Percentiles rank a stretch among this genome's conserved stretches.
phyloP scores from a whole-genome alignment of 2,888 invertebrate genomes.

The Leptinotarsa juncta region DNA sequence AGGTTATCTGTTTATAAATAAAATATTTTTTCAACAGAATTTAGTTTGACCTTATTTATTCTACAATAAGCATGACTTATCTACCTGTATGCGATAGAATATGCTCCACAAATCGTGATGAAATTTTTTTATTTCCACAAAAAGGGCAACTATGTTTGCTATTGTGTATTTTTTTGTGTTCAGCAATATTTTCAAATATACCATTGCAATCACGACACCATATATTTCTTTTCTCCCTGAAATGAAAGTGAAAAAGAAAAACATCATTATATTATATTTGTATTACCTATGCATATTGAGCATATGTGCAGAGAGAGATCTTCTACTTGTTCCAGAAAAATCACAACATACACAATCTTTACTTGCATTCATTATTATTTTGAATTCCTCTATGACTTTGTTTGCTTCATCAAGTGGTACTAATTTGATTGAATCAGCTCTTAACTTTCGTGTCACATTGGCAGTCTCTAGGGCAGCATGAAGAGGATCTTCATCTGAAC shows the following conservation, averaged over 20 bases:
- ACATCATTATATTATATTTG: neutral
- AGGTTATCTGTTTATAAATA: too few relatives aligned
- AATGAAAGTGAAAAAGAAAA: slow-evolving; percentile 22
- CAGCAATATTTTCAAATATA: slow-evolving; percentile 41
- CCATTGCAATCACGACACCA: slow-evolving; percentile 48
- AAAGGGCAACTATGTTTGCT: slow-evolving; percentile 41
- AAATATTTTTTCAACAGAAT: too few relatives aligned
- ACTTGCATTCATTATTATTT: slow-evolving; percentile 32
- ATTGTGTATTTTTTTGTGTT: slow-evolving; percentile 43
- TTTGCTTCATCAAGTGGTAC: slow-evolving; percentile 34
- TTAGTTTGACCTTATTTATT: too few relatives aligned
- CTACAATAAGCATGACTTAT: too few relatives aligned
- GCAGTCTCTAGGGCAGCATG: neutral
- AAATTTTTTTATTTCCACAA: slow-evolving; percentile 42
- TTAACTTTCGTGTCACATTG: neutral
- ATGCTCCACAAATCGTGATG: slow-evolving; percentile 46
- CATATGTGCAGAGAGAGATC: slow-evolving; percentile 45
- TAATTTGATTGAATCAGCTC: slow-evolving; percentile 19
- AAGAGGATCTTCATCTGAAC: slow-evolving; percentile 1
- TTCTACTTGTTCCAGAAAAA: slow-evolving; percentile 31
- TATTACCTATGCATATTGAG: slow-evolving; percentile 42
- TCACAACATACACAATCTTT: slow-evolving; percentile 44
- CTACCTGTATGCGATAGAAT: slow-evolving; percentile 47
- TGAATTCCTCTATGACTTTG: slow-evolving; percentile 38
- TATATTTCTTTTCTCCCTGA: slow-evolving; percentile 36